These are phyloP conservation scores for Nemurella pictetii DNA, from an alignment of 2,888 invertebrate species.

Conservation along the genomic window DNA sequence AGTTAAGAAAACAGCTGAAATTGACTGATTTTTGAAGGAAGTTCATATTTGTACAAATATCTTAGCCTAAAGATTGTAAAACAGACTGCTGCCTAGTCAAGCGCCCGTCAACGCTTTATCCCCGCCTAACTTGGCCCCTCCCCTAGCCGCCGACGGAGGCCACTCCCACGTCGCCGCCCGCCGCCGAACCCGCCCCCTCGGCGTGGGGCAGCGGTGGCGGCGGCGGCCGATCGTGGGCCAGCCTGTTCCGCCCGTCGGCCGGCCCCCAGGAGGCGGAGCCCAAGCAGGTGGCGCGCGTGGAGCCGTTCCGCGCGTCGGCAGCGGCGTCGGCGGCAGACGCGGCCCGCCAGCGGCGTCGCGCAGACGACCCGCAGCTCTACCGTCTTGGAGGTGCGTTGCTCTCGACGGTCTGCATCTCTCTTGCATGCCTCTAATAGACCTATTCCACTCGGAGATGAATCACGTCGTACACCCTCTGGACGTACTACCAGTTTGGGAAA, in stretches of 20 bases:
- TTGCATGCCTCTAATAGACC: too few relatives aligned
- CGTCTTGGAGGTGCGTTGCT: constrained; percentile 68
- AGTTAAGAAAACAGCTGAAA: too few relatives aligned
- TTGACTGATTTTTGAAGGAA: too few relatives aligned
- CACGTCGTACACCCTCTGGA: too few relatives aligned
- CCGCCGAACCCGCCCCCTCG: not conserved
- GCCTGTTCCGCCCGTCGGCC: constrained; percentile 48
- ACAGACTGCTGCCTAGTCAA: too few relatives aligned
- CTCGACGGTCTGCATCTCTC: not conserved
- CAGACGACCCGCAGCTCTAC: constrained; percentile 68
- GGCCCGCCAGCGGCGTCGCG: not conserved
- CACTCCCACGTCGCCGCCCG: not conserved
- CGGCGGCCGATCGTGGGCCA: constrained; percentile 52
- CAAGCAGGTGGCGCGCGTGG: constrained; percentile 47
- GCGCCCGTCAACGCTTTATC: too few relatives aligned
- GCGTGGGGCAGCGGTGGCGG: constrained; percentile 45
- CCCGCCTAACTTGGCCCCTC: too few relatives aligned
- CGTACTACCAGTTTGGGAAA: too few relatives aligned
- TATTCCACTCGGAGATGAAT: too few relatives aligned
- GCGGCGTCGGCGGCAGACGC: constrained; percentile 10
- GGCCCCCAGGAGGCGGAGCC: constrained; percentile 30
- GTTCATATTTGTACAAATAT: too few relatives aligned
- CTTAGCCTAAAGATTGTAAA: too few relatives aligned
- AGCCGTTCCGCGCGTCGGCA: constrained; percentile 45
- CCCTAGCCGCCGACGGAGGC: too few relatives aligned